phyloP scores from a whole-genome alignment of 1,140 invertebrate species.

The Phenacoccus solenopsis region DNA sequence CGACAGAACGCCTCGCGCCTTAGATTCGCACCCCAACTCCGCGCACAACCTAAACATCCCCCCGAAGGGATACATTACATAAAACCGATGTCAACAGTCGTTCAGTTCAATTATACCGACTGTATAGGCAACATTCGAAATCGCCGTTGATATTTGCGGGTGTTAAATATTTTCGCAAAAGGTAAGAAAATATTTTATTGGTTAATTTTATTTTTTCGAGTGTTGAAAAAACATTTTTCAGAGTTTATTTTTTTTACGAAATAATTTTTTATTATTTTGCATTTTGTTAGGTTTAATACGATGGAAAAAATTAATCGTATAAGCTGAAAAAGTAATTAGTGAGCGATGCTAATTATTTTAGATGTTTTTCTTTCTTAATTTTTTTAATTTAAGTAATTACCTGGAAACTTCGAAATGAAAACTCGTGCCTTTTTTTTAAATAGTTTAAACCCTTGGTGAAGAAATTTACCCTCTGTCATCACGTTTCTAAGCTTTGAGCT shows the following conservation, averaged over 20 bases:
- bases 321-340: no score
- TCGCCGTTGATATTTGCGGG: neutral
- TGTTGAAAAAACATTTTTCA: no score
- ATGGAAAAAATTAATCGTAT: no score
- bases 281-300: no score
- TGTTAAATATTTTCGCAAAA: neutral
- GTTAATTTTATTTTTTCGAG: neutral
- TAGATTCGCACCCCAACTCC: neutral
- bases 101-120: neutral
- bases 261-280: neutral
- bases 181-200: neutral
- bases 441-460: no score
- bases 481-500: no score
- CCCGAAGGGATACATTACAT: neutral
- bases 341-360: no score
- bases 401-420: no score
- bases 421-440: no score
- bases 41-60: neutral
- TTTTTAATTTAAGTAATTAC: no score
- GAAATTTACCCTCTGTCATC: no score
- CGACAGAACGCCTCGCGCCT: neutral
- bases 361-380: no score
- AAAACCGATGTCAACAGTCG: slow-evolving; percentile 1
- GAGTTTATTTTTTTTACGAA: neutral
- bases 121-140: neutral